Conservation (phyloP, 2,113 vertebrate genomes). For the Sakesphorus luctuosus region DNA sequence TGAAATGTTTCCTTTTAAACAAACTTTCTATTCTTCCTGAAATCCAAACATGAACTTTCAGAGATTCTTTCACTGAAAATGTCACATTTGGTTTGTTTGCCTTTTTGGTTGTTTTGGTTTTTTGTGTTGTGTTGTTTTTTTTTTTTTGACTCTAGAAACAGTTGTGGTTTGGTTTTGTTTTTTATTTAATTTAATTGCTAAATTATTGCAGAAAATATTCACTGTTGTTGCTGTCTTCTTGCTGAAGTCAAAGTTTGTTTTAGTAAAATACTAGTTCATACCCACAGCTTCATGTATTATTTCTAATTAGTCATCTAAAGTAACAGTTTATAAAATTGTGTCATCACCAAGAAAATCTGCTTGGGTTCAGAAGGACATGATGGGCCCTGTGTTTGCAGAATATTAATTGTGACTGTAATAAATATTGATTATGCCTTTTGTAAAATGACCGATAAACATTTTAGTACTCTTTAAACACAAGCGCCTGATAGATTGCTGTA, state of each 20-base stretch:
- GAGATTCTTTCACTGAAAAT: background rate
- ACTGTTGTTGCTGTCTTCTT: background rate
- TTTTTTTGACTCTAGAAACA: no score
- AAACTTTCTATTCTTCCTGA: background rate
- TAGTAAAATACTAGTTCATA: background rate
- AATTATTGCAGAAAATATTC: background rate
- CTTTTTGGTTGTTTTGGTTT: no score
- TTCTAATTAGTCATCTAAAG: background rate
- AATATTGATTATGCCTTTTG: conserved; percentile 38
- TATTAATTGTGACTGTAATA: conserved; percentile 39
- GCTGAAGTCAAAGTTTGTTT: background rate
- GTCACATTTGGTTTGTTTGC: background rate
- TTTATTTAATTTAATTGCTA: background rate
- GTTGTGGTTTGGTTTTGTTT: background rate
- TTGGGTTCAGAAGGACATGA: conserved; percentile 1
- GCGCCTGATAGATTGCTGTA: background rate
- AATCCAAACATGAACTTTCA: background rate
- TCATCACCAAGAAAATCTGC: background rate
- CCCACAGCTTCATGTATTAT: background rate
- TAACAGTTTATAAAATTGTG: background rate
- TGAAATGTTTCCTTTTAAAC: background rate
- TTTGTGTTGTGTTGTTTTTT: background rate
- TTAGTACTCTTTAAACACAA: conserved; percentile 38
- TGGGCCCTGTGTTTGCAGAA: conserved; percentile 8
- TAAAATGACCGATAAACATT: conserved; percentile 38